Percentiles rank a stretch among this genome's conserved stretches.
phyloP scores from a whole-genome alignment of 2,113 vertebrate species.

The Leptodactylus fuscus region DNA sequence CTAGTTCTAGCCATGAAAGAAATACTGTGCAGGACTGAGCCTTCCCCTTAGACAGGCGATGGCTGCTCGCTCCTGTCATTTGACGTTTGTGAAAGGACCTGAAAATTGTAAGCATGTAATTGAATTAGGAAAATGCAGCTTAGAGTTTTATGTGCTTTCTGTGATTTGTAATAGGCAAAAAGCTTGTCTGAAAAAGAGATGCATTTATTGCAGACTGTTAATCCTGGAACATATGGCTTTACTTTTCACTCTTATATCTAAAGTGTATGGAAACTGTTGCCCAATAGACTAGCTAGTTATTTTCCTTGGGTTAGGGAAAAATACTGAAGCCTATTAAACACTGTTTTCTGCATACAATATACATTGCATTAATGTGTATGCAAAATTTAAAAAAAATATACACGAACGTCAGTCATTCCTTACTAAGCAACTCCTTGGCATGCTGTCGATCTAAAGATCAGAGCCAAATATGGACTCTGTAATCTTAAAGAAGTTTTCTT shows the following conservation, averaged over 20 bases:
- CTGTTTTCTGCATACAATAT: constrained; percentile 11
- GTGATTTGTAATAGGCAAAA: constrained; percentile 58
- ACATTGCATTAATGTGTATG: too few species aligned
- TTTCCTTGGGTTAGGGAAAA: constrained; percentile 19
- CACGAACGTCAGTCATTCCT: too few species aligned
- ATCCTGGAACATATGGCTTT: constrained; percentile 60
- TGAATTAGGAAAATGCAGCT: constrained; percentile 61
- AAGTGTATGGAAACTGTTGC: constrained; percentile 53
- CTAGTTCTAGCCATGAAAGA: neutral
- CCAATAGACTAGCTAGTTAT: constrained; percentile 45
- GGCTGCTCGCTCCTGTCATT: constrained; percentile 37
- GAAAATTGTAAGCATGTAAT: constrained; percentile 56
- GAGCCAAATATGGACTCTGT: too few species aligned
- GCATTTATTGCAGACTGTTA: constrained; percentile 60
- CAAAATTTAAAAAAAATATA: too few species aligned
- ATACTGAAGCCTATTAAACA: neutral
- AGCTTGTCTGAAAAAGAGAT: constrained; percentile 57
- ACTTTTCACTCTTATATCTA: constrained; percentile 50
- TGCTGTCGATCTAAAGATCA: too few species aligned
- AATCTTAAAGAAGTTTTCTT: too few species aligned
- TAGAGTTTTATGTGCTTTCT: constrained; percentile 59
- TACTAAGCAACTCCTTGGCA: neutral
- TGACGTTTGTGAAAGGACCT: constrained; percentile 38
- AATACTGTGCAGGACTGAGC: constrained; percentile 9
- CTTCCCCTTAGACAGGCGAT: constrained; percentile 6